Base-by-base conservation (phyloP, 2,113 vertebrate species). In the Cyprinodon tularosa region DNA sequence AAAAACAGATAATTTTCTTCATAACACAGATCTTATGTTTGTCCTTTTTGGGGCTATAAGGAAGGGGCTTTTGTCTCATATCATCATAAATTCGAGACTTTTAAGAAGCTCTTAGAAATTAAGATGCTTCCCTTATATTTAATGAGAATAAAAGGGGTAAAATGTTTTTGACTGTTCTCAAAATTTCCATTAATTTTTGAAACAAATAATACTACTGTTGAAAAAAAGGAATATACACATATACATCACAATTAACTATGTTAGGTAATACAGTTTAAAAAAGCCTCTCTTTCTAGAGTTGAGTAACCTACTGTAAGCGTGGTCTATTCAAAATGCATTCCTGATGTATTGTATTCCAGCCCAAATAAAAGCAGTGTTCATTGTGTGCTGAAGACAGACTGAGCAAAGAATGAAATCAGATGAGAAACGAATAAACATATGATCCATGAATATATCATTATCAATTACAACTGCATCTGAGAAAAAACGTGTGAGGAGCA, bases 401-500 rank as follows among this genome's bases (percentile, higher is more conserved):
- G 42, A 11, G 60, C 59, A 62, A 22, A 66, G 42, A 66, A 59
- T 40, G 3, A 60, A 38, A 79, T 57, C 14, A 60, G 66, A 81
- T 66, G 61, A 81, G 82, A 77, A 70, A 84, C 71, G 22, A 42
- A 71, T 60, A 50, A n/a, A 73, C 67, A 42, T 42, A 36, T 65
- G 68, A 71, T 68, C 77, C 78, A 81, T 80, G 66, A 85, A 85
- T 82, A 73, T 69, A 82, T 78, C 74, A 87, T 78, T 77, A 85
- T 80, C 73, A 72, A 82, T 81, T 84, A 74, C 67, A 76, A 76
- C 37, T 62, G 48, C 66, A 80, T 75, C 40, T 50, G 3, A 53
- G 57, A 40, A 61, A 72, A 74, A 82, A 73, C 79, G 62, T 74
- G 77, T 57, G 67, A 66, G 36, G 72, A 39, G 71, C 39, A 66